A percentile compares a stretch with the other conserved stretches of the same genome.
Conservation (phyloP, 2,797 vertebrate species). For the Hyperoplus immaculatus region DNA sequence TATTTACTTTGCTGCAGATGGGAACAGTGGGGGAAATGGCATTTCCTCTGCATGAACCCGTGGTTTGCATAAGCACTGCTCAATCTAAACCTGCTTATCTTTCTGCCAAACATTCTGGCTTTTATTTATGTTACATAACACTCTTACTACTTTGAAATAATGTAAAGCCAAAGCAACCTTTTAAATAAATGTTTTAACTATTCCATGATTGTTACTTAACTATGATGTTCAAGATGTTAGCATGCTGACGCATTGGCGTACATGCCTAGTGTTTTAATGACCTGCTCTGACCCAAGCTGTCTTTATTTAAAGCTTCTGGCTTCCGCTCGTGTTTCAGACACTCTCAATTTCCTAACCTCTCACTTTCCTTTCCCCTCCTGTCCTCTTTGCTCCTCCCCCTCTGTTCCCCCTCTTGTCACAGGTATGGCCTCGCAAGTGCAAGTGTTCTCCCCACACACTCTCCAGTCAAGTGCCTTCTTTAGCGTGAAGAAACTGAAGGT, state of each 20-base stretch:
- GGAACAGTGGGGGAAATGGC: constrained; percentile 68
- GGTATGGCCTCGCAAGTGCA: constrained; percentile 99
- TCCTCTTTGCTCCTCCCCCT: constrained; percentile 58
- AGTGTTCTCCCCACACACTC: constrained; percentile 97
- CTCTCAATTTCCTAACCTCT: constrained; percentile 83
- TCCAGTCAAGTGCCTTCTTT: constrained; percentile 99
- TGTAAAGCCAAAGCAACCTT: constrained; percentile 17
- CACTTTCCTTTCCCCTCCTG: constrained; percentile 68
- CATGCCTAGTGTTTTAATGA: constrained; percentile 65
- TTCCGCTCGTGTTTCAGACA: constrained; percentile 79
- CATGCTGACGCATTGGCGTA: constrained; percentile 41
- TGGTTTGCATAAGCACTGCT: constrained; percentile 56
- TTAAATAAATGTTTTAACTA: constrained; percentile 17
- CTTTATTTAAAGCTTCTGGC: constrained; percentile 84
- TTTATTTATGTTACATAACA: constrained; percentile 40
- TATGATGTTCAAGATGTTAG: constrained; percentile 42
- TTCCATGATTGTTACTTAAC: constrained; percentile 22
- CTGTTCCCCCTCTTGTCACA: constrained; percentile 72
- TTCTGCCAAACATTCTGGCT: constrained; percentile 33
- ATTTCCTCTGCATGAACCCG: constrained; percentile 71
- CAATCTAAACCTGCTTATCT: constrained; percentile 53
- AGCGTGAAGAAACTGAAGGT: constrained; percentile 99
- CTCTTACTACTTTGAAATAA: constrained; percentile 1
- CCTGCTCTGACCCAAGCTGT: constrained; percentile 75
- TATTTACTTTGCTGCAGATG: constrained; percentile 67